Percentiles rank a stretch among this genome's conserved stretches.
phyloP scores from a whole-genome alignment of 2,797 vertebrate genomes.

The Macrochelys suwanniensis region DNA sequence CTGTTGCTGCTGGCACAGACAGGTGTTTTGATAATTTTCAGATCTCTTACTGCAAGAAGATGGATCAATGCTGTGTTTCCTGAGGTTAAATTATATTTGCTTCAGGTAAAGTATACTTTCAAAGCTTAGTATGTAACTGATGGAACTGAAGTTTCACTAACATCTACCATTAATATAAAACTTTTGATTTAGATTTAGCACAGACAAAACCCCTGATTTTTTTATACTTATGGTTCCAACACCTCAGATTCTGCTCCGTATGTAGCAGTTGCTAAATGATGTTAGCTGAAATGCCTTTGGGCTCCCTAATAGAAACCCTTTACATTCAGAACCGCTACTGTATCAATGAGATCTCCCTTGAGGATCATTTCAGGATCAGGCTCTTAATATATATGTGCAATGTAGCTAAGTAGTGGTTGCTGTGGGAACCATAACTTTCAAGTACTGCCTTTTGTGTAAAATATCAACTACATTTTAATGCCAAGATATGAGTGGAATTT shows the following conservation, averaged over 20 bases:
- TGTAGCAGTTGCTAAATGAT: accelerated
- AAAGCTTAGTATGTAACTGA: background rate
- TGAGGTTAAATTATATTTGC: conserved; percentile 5
- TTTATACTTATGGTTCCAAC: background rate
- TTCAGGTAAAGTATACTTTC: background rate
- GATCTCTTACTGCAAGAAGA: background rate
- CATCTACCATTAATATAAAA: background rate
- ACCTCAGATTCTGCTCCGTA: accelerated
- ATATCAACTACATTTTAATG: background rate
- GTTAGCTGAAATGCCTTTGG: background rate
- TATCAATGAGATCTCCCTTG: background rate
- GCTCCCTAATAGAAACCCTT: background rate
- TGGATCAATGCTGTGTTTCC: background rate
- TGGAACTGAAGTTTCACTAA: background rate
- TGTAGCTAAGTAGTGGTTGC: background rate
- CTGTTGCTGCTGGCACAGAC: background rate
- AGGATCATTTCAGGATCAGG: background rate
- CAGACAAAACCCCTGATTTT: background rate
- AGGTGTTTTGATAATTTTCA: background rate
- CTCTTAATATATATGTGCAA: background rate
- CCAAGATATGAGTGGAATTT: background rate
- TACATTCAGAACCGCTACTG: background rate
- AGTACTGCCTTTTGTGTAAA: background rate
- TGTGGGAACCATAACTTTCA: background rate
- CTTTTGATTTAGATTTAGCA: background rate